Percentiles rank a stretch among this genome's conserved stretches.
Evolutionary conservation across 1,140 invertebrate species (phyloP).

Genomic region (Neodiprion fabricii): DNA sequence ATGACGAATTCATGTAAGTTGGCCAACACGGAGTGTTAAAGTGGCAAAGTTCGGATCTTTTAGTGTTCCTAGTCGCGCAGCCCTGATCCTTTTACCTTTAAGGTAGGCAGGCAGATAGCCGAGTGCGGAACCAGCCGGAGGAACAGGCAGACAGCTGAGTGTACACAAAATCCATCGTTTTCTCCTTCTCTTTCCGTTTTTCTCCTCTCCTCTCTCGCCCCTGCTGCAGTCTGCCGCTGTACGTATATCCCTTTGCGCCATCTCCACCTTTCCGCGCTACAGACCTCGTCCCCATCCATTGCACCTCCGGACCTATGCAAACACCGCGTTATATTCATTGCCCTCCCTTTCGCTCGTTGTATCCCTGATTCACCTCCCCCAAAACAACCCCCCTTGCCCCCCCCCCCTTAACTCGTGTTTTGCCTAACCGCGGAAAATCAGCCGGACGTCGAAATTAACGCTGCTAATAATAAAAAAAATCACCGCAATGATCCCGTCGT

Average conservation of each 20-base stretch:
- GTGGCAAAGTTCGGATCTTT: no score
- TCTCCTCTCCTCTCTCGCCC: not conserved
- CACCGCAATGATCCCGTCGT: no score
- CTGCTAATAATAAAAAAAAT: no score
- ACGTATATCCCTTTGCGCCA: constrained; percentile 11
- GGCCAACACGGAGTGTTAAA: not conserved
- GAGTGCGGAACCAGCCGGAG: constrained; percentile 25
- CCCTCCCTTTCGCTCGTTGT: constrained; percentile 16
- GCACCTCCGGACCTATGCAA: constrained; percentile 40
- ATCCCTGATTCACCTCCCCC: not conserved
- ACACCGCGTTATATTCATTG: constrained; percentile 37
- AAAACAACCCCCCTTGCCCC: not conserved
- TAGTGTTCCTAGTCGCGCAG: no score
- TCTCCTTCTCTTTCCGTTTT: constrained; percentile 15
- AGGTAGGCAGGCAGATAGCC: constrained; percentile 8
- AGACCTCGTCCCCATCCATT: constrained; percentile 19
- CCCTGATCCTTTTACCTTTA: no score
- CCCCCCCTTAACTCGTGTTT: no score
- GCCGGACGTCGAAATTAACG: no score
- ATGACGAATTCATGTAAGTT: not conserved
- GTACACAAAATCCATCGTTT: constrained; percentile 37
- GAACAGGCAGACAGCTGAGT: constrained; percentile 46
- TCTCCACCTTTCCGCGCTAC: constrained; percentile 15
- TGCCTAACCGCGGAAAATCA: no score
- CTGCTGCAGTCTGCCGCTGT: constrained; percentile 19